phyloP scores from a whole-genome alignment of 2,797 vertebrate species.

The Pampus argenteus region DNA sequence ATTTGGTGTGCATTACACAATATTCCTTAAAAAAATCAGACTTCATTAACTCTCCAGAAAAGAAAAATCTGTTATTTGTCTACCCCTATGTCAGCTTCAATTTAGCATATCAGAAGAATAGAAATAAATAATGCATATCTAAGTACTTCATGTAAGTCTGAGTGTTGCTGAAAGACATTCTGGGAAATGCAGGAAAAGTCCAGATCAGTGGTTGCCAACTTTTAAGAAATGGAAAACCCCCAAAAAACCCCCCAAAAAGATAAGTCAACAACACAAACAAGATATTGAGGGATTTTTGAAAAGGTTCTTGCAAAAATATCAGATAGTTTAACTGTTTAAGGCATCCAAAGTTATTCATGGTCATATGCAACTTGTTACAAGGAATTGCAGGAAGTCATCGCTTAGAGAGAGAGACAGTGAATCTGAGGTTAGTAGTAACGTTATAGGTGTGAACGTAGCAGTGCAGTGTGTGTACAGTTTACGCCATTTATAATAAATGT shows the following conservation, averaged over 20 bases:
- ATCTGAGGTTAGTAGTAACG: too few species aligned
- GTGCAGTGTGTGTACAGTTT: too few species aligned
- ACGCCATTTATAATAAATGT: too few species aligned
- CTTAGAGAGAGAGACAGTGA: too few species aligned
- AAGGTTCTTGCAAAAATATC: background rate
- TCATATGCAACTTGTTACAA: background rate
- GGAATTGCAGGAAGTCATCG: background rate
- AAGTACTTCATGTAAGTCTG: background rate
- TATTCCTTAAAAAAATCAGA: background rate
- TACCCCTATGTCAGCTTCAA: background rate
- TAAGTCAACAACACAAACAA: too few species aligned
- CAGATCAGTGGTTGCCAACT: background rate
- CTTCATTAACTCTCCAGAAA: background rate
- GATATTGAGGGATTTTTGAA: background rate
- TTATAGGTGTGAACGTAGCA: too few species aligned
- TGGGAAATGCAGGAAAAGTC: background rate
- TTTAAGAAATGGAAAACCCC: too few species aligned
- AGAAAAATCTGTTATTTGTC: background rate
- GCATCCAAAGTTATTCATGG: background rate
- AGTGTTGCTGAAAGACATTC: background rate
- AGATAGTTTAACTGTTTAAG: background rate
- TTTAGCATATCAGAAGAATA: background rate
- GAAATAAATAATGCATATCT: background rate
- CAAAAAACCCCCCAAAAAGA: too few species aligned
- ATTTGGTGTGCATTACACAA: constrained; percentile 13